Evolutionary conservation across 1,140 invertebrate species (phyloP).

Genomic region (Drosophila biarmipes): DNA sequence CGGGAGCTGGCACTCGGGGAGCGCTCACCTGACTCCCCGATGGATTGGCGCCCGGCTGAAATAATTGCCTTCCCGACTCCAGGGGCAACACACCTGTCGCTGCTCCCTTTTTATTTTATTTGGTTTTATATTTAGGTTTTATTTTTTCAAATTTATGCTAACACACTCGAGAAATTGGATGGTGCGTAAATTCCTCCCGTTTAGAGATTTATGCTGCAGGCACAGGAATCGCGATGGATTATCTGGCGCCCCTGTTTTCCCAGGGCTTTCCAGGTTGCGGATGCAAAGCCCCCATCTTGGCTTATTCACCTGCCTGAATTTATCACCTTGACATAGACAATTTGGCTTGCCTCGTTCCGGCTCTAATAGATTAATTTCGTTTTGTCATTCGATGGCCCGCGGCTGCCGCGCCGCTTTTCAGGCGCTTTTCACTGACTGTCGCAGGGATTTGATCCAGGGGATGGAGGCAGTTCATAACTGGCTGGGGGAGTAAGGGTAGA

Average conservation of each 20-base stretch:
- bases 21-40: constrained; percentile 34
- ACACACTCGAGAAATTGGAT: constrained; percentile 45
- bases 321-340: constrained; percentile 73
- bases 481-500: constrained; percentile 19
- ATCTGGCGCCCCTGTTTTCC: neutral
- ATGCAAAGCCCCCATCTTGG: constrained; percentile 10
- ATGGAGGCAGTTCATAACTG: constrained; percentile 56
- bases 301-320: constrained; percentile 57
- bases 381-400: constrained; percentile 65
- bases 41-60: constrained; percentile 60
- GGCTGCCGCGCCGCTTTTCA: constrained; percentile 21
- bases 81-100: constrained; percentile 60
- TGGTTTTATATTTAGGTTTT: constrained; percentile 15
- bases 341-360: constrained; percentile 50
- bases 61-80: constrained; percentile 69
- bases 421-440: constrained; percentile 30
- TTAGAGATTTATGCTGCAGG: constrained; percentile 52
- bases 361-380: constrained; percentile 80
- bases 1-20: constrained; percentile 16
- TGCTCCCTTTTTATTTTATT: constrained; percentile 16
- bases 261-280: constrained; percentile 17
- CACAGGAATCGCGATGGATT: constrained; percentile 18
- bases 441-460: constrained; percentile 12
- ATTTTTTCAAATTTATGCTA: constrained; percentile 28
- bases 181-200: constrained; percentile 28